Evolutionary conservation across 2,797 vertebrate species (phyloP), one percentile per base, ranked within the genome.

Genomic region (Toxotes lorentzi): DNA sequence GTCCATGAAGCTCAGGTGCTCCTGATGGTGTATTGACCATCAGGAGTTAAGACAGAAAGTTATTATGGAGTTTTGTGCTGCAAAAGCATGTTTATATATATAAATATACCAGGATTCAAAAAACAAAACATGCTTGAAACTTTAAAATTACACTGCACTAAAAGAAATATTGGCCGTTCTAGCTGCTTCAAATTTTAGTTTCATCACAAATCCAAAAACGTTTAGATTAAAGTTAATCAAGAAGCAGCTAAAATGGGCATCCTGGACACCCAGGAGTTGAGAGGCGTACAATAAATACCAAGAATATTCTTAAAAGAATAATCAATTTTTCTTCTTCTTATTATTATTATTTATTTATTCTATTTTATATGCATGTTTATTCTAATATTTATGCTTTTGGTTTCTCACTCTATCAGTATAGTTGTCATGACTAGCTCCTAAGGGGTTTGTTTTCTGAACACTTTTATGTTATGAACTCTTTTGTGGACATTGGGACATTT

Each of bases 1-100:
- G 40, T 64, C 40, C 71, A 7, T 73, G 64, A 57, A 34, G 50
- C 35, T 41, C 35, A 38, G 24, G 14, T 10, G 7, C 64, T 66
- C 34, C 27, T 30, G 27, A 4, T 30, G 27, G 27, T 30, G 27
- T 63, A 23, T 4, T 56, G 56, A 43, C 12, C 34, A 63, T 5
- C 27, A 21, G 8, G 4, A 27, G 3, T 17, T 19, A 30, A 14
- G 4, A 9, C 14, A 6, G 16, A 56, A 48, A 41, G 27, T 40
- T 45, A 30, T 19, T 4, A 23, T 45, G 23, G 0, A 40, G 30
- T 38, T 30, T 38, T 51, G 14, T 63, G 51, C 7, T 54, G 7
- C 23, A 56, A 66, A 38, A 38, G 10, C 4, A 30, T 2, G 4
- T 30, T 3, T 30, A 30, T 2, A 30, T 30, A 30, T 30, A 30